Percentiles rank a stretch among this genome's conserved stretches.
phyloP scores from a whole-genome alignment of 1,140 invertebrate species.

The Bombus balteatus region DNA sequence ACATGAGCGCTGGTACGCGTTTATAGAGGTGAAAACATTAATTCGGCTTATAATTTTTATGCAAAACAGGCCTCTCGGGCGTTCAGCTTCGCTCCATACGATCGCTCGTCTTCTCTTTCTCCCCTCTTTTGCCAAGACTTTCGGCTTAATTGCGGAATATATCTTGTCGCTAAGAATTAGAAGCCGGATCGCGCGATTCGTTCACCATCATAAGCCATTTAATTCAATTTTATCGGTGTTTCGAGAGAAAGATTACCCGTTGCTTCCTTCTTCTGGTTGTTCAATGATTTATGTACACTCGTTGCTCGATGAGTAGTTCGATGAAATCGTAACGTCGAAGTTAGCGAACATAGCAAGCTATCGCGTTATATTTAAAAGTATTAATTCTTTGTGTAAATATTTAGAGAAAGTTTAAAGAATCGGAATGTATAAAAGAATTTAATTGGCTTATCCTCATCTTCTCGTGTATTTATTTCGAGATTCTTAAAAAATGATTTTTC shows the following conservation, averaged over 20 bases:
- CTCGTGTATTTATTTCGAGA: not conserved
- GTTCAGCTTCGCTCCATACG: slow-evolving; percentile 17
- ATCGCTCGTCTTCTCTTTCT: slow-evolving; percentile 16
- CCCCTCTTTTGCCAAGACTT: slow-evolving; percentile 38
- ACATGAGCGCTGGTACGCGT: slow-evolving; percentile 31
- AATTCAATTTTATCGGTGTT: slow-evolving; percentile 25
- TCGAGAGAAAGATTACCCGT: not conserved
- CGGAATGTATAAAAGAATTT: no score
- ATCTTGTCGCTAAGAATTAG: slow-evolving; percentile 55
- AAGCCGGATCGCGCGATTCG: not conserved
- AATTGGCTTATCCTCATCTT: not conserved
- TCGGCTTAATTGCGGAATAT: slow-evolving; percentile 62
- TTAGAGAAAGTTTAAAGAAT: not conserved
- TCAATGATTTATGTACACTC: not conserved
- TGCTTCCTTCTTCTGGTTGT: not conserved
- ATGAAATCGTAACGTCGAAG: not conserved
- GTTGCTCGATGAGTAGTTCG: not conserved
- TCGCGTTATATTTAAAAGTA: not conserved
- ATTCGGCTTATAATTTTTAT: slow-evolving; percentile 73
- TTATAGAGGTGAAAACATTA: slow-evolving; percentile 71
- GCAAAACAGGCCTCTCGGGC: slow-evolving; percentile 67
- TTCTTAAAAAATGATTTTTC: not conserved
- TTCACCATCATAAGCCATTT: not conserved
- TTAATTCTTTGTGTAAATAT: not conserved
- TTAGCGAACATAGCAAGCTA: not conserved